Evolutionary conservation across 2,888 invertebrate species (phyloP).

Genomic region (Frankliniella fusca): DNA sequence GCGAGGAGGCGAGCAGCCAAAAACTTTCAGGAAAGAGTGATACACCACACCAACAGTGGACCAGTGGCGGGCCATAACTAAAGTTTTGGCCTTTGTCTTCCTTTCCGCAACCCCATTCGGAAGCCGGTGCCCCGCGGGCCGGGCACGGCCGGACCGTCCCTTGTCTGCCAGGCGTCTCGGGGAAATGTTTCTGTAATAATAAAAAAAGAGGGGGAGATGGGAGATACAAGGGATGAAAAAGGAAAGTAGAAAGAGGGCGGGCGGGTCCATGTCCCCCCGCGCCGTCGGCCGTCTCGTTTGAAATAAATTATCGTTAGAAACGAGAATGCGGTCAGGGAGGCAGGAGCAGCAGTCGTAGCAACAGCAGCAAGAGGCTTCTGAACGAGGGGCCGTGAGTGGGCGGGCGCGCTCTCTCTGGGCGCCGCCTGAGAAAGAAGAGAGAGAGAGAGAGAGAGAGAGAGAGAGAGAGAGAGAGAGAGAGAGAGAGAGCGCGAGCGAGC

Average conservation of each 20-base stretch:
- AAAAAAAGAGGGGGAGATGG: background rate
- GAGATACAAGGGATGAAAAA: background rate
- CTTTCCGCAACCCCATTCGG: background rate
- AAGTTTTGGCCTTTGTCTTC: conserved; percentile 2
- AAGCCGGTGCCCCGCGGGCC: background rate
- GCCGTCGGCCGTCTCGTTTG: background rate
- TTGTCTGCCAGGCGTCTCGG: too few species aligned
- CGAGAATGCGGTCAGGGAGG: background rate
- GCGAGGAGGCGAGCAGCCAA: background rate
- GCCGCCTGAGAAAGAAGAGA: background rate
- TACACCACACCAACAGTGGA: background rate
- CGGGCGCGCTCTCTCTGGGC: background rate
- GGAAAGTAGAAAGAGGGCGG: background rate
- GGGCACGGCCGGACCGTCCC: too few species aligned
- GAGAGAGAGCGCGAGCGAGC: background rate
- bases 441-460: background rate
- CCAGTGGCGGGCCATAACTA: background rate
- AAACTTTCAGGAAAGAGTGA: conserved; percentile 17
- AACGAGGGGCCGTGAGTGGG: background rate
- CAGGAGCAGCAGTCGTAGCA: background rate
- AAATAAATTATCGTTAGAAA: conserved; percentile 22
- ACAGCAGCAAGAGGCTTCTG: background rate
- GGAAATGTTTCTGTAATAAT: background rate
- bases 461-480: conserved; percentile 1
- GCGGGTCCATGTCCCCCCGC: background rate